These are phyloP conservation scores for Drosophila pruinosa DNA, from an alignment of 1,140 invertebrate species.

Conservation along the genomic window DNA sequence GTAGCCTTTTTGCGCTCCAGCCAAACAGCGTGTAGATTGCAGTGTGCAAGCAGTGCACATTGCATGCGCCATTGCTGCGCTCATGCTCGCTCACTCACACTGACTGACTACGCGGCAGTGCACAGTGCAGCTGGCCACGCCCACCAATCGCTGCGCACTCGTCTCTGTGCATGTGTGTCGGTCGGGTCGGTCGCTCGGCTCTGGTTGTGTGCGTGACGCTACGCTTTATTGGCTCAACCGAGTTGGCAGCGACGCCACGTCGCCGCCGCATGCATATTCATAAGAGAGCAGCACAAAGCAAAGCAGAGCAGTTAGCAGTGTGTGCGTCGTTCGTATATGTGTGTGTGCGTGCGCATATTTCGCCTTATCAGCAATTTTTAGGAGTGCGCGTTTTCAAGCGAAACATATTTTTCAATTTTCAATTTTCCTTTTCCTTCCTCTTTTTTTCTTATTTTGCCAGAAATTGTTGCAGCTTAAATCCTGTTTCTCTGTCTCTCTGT, in stretches of 20 bases:
- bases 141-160: conserved; percentile 59
- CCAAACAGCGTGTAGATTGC: conserved; percentile 53
- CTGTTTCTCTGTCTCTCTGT: conserved; percentile 47
- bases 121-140: conserved; percentile 60
- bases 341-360: conserved; percentile 61
- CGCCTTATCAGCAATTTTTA: conserved; percentile 80
- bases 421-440: conserved; percentile 32
- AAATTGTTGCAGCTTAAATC: conserved; percentile 79
- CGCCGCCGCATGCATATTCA: conserved; percentile 67
- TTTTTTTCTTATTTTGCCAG: conserved; percentile 41
- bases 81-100: conserved; percentile 40
- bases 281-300: conserved; percentile 51
- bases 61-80: conserved; percentile 55
- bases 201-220: conserved; percentile 40
- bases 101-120: not conserved
- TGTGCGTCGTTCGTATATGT: conserved; percentile 16
- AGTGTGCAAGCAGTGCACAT: conserved; percentile 57
- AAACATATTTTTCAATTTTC: conserved; percentile 59
- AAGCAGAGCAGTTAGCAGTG: conserved; percentile 12
- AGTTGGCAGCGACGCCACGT: conserved; percentile 21
- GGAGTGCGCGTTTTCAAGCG: conserved; percentile 48
- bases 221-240: conserved; percentile 59
- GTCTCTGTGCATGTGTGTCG: conserved; percentile 23
- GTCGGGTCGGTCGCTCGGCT: not conserved
- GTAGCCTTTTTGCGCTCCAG: not conserved